Evolutionary conservation across 2,797 vertebrate genomes (phyloP).

Genomic region (Ctenosaura bakeri): DNA sequence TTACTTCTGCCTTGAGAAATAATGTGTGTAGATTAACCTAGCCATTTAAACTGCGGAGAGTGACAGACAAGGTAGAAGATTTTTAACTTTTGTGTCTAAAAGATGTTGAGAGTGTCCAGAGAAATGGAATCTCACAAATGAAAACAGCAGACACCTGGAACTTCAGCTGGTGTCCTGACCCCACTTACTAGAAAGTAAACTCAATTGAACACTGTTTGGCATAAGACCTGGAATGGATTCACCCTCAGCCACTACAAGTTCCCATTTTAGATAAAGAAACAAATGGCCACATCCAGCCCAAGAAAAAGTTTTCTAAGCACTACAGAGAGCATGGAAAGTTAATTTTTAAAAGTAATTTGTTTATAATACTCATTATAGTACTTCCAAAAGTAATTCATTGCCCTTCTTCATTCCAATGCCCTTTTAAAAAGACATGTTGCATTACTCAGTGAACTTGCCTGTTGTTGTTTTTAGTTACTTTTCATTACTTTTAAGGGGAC

Average conservation of each 20-base stretch:
- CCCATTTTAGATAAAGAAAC: neutral
- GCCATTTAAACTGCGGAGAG: conserved; percentile 42
- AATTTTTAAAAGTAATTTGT: too few relatives aligned
- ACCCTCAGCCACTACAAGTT: neutral
- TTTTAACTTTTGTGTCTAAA: neutral
- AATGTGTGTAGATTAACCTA: conserved; percentile 60
- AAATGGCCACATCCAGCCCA: neutral
- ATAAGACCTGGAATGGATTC: too few relatives aligned
- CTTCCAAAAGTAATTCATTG: too few relatives aligned
- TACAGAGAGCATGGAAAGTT: too few relatives aligned
- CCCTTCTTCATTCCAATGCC: too few relatives aligned
- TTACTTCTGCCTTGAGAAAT: conserved; percentile 50
- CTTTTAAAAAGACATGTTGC: too few relatives aligned
- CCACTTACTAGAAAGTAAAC: neutral
- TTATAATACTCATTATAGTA: too few relatives aligned
- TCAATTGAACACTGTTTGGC: neutral
- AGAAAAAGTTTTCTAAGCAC: neutral
- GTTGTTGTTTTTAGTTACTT: too few relatives aligned
- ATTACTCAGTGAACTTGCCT: too few relatives aligned
- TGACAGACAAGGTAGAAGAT: conserved; percentile 10
- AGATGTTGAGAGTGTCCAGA: neutral
- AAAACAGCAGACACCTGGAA: neutral
- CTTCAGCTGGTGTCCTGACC: neutral
- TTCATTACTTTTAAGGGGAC: too few relatives aligned
- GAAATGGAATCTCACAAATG: conserved; percentile 4